A percentile compares a stretch with the other conserved stretches of the same genome.
Conservation (phyloP, 2,113 vertebrate species). For the Bubo blakistoni region DNA sequence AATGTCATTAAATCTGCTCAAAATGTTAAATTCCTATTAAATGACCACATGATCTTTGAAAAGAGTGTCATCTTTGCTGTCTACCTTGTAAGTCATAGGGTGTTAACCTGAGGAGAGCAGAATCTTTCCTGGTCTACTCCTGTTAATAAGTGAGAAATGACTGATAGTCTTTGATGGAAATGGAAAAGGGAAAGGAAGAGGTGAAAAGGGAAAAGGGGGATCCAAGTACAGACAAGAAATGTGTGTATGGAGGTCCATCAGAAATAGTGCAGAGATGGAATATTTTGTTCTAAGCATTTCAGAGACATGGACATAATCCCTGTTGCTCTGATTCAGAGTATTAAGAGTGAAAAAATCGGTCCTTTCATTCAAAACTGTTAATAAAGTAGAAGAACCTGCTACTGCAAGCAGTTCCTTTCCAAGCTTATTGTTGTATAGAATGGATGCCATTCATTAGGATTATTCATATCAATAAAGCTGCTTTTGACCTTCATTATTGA, state of each 20-base stretch:
- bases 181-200: neutral
- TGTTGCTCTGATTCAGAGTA: neutral
- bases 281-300: neutral
- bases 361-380: slow-evolving; percentile 16
- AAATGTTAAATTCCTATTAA: neutral
- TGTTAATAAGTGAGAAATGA: neutral
- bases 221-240: neutral
- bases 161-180: neutral
- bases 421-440: slow-evolving; percentile 4
- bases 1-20: neutral
- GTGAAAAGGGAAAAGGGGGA: neutral
- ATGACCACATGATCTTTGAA: neutral
- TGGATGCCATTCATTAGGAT: slow-evolving; percentile 20
- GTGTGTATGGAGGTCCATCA: neutral
- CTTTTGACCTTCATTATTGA: slow-evolving; percentile 42
- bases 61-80: neutral
- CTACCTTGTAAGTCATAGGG: neutral
- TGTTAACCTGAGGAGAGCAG: neutral
- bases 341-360: neutral
- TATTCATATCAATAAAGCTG: slow-evolving; percentile 39
- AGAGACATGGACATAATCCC: neutral
- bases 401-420: slow-evolving; percentile 30
- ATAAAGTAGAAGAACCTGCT: slow-evolving; percentile 7
- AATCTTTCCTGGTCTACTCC: neutral
- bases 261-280: neutral